phyloP scores from a whole-genome alignment of 2,797 vertebrate species.

The Chiroxiphia lanceolata region DNA sequence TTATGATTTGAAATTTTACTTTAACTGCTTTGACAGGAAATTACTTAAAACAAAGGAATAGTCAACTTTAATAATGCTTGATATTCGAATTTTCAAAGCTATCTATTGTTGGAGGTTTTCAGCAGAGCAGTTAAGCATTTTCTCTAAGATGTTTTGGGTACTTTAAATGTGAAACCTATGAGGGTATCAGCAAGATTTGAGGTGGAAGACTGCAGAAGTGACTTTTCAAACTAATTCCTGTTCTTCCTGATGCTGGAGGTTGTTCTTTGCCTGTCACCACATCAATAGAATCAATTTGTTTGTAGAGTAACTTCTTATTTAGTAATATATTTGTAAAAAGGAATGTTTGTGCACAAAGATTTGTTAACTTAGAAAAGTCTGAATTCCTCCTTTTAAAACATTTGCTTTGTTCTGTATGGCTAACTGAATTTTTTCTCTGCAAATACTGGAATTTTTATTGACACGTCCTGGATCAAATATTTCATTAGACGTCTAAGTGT shows the following conservation, averaged over 20 bases:
- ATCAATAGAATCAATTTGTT: background rate
- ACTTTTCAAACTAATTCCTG: background rate
- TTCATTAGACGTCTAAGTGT: background rate
- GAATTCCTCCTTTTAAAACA: background rate
- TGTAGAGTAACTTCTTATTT: background rate
- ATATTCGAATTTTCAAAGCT: background rate
- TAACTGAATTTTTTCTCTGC: background rate
- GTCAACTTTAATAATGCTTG: background rate
- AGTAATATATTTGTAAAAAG: background rate
- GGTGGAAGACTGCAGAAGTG: background rate
- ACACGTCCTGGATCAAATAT: background rate
- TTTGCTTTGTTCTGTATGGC: background rate
- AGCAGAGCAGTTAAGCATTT: background rate
- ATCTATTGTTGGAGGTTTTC: background rate
- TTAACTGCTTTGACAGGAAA: background rate
- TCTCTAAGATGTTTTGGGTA: background rate
- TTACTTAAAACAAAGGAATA: background rate
- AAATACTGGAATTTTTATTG: background rate
- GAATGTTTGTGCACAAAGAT: accelerated
- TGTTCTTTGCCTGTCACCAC: background rate
- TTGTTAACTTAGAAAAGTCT: background rate
- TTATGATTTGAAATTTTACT: background rate
- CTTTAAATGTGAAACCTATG: background rate
- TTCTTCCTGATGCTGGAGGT: background rate
- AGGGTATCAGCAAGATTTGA: background rate